Conservation (phyloP, 2,113 vertebrate species). For the Pseudorectes ferrugineus region DNA sequence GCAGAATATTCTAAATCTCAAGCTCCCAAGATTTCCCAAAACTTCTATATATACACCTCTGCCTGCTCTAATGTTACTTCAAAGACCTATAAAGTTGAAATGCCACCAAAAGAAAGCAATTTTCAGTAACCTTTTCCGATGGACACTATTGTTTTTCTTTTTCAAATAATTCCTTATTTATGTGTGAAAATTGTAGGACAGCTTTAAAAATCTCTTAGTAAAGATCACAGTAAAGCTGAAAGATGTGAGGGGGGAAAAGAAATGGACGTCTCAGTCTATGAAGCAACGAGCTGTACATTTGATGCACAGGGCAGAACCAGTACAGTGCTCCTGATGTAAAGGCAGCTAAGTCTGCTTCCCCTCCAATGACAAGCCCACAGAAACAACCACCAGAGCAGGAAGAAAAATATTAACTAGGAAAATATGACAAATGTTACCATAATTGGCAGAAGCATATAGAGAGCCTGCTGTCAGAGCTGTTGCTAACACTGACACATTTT, state of each 20-base stretch:
- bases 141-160: neutral
- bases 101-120: neutral
- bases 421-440: constrained; percentile 41
- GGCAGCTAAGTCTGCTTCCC: neutral
- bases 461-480: neutral
- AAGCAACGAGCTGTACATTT: neutral
- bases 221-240: neutral
- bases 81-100: neutral
- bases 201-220: neutral
- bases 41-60: neutral
- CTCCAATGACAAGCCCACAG: neutral
- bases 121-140: neutral
- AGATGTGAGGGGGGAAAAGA: rapidly evolving
- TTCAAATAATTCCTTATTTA: neutral
- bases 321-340: neutral
- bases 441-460: constrained; percentile 1
- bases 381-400: neutral
- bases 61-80: neutral
- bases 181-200: neutral
- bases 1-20: neutral
- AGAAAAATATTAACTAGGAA: constrained; percentile 27
- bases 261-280: neutral
- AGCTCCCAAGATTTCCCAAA: neutral
- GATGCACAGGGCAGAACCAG: neutral
- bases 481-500: neutral